A percentile compares a stretch with the other conserved stretches of the same genome.
phyloP scores from a whole-genome alignment of 2,888 invertebrate species.

The Andrena fulva region DNA sequence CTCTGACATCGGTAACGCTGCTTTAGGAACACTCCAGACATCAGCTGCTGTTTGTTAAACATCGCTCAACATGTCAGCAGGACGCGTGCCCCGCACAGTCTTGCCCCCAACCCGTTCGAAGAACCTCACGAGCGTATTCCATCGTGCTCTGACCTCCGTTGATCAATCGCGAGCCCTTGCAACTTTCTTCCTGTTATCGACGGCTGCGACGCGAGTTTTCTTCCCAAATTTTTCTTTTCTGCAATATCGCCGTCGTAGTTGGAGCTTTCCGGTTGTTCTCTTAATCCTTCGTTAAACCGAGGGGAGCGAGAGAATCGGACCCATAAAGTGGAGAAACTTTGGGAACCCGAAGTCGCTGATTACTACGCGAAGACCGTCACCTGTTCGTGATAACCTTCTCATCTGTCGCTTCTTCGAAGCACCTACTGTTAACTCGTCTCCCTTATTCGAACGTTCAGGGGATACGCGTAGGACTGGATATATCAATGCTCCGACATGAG shows the following conservation, averaged over 20 bases:
- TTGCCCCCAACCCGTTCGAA: slow-evolving; percentile 4
- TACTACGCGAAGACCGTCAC: no score
- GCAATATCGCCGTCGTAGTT: background rate
- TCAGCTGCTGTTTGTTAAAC: slow-evolving; percentile 79
- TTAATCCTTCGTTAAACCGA: background rate
- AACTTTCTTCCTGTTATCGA: slow-evolving; percentile 39
- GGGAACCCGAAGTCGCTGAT: background rate
- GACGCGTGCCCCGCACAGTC: slow-evolving; percentile 25
- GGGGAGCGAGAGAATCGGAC: background rate
- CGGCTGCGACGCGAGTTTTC: slow-evolving; percentile 15
- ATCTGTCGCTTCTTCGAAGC: background rate
- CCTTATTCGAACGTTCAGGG: slow-evolving; percentile 4
- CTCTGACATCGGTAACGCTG: slow-evolving; percentile 70
- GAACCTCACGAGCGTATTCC: background rate
- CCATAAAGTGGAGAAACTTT: background rate
- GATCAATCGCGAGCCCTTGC: slow-evolving; percentile 15
- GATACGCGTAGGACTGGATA: background rate
- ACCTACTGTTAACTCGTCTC: background rate
- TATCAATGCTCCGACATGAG: no score
- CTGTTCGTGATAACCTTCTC: no score
- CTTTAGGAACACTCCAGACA: slow-evolving; percentile 72
- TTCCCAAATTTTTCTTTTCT: background rate
- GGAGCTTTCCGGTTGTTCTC: background rate
- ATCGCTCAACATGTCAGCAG: slow-evolving; percentile 78
- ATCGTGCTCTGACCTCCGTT: background rate